These are phyloP conservation scores for Fratercula arctica DNA, from an alignment of 2,797 vertebrate species.

Conservation along the genomic window DNA sequence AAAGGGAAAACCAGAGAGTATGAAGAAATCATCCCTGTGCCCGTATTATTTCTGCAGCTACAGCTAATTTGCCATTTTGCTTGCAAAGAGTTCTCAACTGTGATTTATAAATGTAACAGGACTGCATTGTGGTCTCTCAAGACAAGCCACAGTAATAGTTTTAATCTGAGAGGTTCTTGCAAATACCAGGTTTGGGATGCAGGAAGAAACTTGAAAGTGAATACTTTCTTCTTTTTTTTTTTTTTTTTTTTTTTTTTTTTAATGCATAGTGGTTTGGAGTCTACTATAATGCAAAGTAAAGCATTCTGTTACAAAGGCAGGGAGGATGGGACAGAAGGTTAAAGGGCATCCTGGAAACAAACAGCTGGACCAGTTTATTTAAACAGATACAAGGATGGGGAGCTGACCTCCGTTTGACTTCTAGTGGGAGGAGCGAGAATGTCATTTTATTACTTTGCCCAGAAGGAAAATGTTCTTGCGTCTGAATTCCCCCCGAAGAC, in stretches of 20 bases:
- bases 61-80: background rate
- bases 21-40: background rate
- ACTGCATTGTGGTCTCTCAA: background rate
- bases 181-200: constrained; percentile 43
- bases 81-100: background rate
- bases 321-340: constrained; percentile 83
- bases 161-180: constrained; percentile 56
- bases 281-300: constrained; percentile 75
- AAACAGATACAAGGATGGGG: constrained; percentile 86
- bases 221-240: constrained; percentile 15
- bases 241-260: background rate
- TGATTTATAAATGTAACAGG: constrained; percentile 28
- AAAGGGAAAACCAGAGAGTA: background rate
- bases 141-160: background rate
- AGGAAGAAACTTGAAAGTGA: constrained; percentile 54
- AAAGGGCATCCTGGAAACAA: constrained; percentile 89
- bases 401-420: constrained; percentile 89
- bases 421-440: constrained; percentile 83
- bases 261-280: constrained; percentile 66
- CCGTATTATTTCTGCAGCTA: background rate
- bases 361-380: constrained; percentile 94
- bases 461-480: constrained; percentile 81
- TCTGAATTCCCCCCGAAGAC: constrained; percentile 77
- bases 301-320: constrained; percentile 76
- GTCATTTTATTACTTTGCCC: constrained; percentile 86